A percentile compares a stretch with the other conserved stretches of the same genome.
phyloP scores from a whole-genome alignment of 1,140 invertebrate genomes.

The Drosophila yakuba region DNA sequence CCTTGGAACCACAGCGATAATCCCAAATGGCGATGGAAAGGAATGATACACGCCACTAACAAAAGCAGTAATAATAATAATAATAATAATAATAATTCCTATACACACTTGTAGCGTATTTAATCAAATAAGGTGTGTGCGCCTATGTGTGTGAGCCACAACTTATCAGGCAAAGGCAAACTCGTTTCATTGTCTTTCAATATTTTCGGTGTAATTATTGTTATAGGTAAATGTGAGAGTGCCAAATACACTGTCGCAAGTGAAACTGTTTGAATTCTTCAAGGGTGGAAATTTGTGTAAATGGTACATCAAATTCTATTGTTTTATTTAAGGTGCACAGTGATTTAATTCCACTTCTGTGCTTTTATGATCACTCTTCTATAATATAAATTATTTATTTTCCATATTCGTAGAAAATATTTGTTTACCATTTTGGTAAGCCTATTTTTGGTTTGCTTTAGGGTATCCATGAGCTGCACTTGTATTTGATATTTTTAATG shows the following conservation, averaged over 20 bases:
- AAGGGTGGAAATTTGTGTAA: background rate
- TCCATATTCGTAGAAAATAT: background rate
- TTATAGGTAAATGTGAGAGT: slow-evolving; percentile 18
- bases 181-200: slow-evolving; percentile 78
- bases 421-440: slow-evolving; percentile 10
- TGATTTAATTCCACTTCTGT: too few species aligned
- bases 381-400: background rate
- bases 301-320: background rate
- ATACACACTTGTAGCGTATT: slow-evolving; percentile 45
- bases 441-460: slow-evolving; percentile 22
- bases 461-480: slow-evolving; percentile 48
- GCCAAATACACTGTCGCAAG: slow-evolving; percentile 14
- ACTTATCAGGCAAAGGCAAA: slow-evolving; percentile 69
- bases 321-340: background rate
- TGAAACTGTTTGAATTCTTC: background rate
- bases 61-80: slow-evolving; percentile 50
- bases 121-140: slow-evolving; percentile 73
- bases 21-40: slow-evolving; percentile 55
- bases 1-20: slow-evolving; percentile 34
- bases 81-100: slow-evolving; percentile 51
- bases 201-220: slow-evolving; percentile 75
- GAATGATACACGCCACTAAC: slow-evolving; percentile 45
- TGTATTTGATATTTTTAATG: slow-evolving; percentile 11
- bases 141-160: slow-evolving; percentile 31
- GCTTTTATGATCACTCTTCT: background rate